Conservation (phyloP, 2,888 invertebrate species). For the Eretmocerus hayati region DNA sequence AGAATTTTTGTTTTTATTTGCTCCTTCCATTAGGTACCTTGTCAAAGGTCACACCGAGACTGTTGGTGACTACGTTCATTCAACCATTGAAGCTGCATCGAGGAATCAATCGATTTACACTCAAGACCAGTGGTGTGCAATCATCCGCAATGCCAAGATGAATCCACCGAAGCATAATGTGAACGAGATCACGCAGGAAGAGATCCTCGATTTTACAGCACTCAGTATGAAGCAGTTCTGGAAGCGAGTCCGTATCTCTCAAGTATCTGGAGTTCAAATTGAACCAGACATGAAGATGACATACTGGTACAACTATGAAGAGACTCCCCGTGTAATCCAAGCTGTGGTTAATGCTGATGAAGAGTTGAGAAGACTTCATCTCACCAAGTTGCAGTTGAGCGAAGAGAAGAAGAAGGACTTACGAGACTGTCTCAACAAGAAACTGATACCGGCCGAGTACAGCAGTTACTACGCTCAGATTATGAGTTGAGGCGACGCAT, state of each 20-base stretch:
- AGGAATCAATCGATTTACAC: constrained; percentile 10
- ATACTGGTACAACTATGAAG: background rate
- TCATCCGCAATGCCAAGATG: constrained; percentile 13
- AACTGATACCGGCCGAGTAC: background rate
- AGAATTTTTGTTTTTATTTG: background rate
- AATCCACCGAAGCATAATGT: constrained; percentile 9
- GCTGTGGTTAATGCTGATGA: background rate
- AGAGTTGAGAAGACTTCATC: too few species aligned
- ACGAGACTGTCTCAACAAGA: background rate
- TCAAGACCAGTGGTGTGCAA: constrained; percentile 14
- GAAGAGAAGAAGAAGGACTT: background rate
- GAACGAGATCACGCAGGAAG: constrained; percentile 8
- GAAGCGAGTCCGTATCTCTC: background rate
- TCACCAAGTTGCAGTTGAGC: background rate
- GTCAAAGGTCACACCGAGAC: constrained; percentile 16
- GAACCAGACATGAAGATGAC: background rate
- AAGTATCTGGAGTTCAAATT: background rate
- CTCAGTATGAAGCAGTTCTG: background rate
- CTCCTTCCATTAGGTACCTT: background rate
- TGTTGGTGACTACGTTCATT: constrained; percentile 15
- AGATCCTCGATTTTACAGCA: constrained; percentile 11
- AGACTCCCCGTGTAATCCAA: background rate
- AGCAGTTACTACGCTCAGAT: background rate
- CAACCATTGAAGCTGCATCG: constrained; percentile 9
- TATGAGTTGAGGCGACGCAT: too few species aligned